These are phyloP conservation scores for Pararge aegeria DNA, from an alignment of 1,140 invertebrate genomes.

Conservation along the genomic window DNA sequence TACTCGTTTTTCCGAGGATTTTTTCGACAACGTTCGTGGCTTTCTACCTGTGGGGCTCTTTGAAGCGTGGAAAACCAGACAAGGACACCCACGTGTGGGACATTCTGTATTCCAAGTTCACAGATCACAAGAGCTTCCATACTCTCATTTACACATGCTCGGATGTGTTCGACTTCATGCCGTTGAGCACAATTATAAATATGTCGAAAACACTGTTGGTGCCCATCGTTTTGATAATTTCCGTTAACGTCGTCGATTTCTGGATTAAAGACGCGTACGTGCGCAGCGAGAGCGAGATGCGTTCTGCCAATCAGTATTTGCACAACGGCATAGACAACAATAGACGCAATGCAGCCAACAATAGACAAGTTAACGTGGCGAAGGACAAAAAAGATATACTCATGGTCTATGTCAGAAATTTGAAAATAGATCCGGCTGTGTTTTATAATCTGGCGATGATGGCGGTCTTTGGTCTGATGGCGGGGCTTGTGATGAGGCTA, in stretches of 20 bases:
- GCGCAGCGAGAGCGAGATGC: slow-evolving; percentile 24
- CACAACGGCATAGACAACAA: slow-evolving; percentile 50
- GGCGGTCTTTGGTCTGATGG: slow-evolving; percentile 86
- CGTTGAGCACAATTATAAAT: slow-evolving; percentile 74
- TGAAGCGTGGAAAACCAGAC: slow-evolving; percentile 51
- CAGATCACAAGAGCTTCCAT: slow-evolving; percentile 88
- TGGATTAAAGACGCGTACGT: slow-evolving; percentile 56
- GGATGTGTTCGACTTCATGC: slow-evolving; percentile 91
- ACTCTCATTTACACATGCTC: slow-evolving; percentile 92
- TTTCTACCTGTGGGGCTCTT: slow-evolving; percentile 57
- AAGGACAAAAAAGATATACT: slow-evolving; percentile 20
- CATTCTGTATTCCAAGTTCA: slow-evolving; percentile 88
- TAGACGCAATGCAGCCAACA: slow-evolving; percentile 25
- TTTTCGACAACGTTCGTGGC: slow-evolving; percentile 41
- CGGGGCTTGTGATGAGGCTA: slow-evolving; percentile 89
- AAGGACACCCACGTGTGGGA: slow-evolving; percentile 87
- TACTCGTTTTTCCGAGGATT: slow-evolving; percentile 46
- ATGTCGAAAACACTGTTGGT: slow-evolving; percentile 81
- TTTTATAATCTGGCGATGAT: slow-evolving; percentile 87
- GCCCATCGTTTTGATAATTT: slow-evolving; percentile 76
- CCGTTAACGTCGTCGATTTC: slow-evolving; percentile 65
- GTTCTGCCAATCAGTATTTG: slow-evolving; percentile 8
- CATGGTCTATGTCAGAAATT: slow-evolving; percentile 38
- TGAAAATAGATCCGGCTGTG: slow-evolving; percentile 81
- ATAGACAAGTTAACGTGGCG: slow-evolving; percentile 34